Percentiles rank a stretch among this genome's conserved stretches.
phyloP scores from a whole-genome alignment of 2,113 vertebrate species.

The Muntiacus muntjak region DNA sequence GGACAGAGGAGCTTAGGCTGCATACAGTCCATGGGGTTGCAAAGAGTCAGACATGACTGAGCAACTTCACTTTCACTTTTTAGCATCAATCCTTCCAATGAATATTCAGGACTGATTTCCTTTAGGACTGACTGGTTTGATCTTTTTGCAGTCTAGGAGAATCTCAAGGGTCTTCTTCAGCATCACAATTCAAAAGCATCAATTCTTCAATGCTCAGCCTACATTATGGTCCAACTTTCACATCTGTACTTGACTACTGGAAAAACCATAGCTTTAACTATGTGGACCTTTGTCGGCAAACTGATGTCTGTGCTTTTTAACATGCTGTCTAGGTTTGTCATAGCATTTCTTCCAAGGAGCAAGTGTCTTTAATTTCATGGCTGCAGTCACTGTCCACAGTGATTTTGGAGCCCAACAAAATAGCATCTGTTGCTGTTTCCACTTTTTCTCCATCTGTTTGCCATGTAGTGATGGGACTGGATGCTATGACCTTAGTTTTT shows the following conservation, averaged over 20 bases:
- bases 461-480: neutral
- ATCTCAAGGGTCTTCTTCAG: neutral
- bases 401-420: neutral
- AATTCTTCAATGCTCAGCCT: neutral
- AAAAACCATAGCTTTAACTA: neutral
- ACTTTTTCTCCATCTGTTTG: neutral
- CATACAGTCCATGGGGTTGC: neutral
- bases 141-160: neutral
- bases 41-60: neutral
- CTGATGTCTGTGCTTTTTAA: neutral
- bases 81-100: neutral
- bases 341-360: neutral
- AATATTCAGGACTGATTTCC: neutral
- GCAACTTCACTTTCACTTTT: neutral
- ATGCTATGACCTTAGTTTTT: neutral
- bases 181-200: neutral
- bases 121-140: neutral
- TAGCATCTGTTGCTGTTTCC: neutral
- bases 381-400: neutral
- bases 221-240: neutral
- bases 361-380: neutral
- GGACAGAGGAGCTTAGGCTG: neutral
- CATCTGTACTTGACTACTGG: neutral
- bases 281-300: neutral
- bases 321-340: neutral